Conservation (phyloP, 2,888 invertebrate genomes). For the Julus scanicus region DNA sequence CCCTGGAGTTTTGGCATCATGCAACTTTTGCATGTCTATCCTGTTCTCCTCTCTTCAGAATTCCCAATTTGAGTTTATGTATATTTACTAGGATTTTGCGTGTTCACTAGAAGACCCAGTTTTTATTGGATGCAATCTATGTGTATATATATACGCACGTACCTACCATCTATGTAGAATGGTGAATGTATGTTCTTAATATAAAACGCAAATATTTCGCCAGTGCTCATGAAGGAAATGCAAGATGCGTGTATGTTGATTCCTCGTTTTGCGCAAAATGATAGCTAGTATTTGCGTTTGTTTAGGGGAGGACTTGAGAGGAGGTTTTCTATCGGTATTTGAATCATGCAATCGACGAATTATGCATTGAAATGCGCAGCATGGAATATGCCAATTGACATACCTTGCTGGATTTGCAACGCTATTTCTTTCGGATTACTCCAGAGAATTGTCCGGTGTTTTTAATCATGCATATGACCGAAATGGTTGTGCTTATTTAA, state of each 20-base stretch:
- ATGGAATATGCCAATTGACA: not conserved
- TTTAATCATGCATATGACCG: not conserved
- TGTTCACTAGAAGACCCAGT: not conserved
- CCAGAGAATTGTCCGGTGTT: not conserved
- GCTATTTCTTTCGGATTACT: not conserved
- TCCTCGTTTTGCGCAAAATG: not conserved
- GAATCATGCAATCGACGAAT: conserved; percentile 14
- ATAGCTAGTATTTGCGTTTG: not conserved
- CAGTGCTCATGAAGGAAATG: not conserved
- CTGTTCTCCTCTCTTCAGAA: not conserved
- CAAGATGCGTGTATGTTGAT: not conserved
- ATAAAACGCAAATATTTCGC: conserved; percentile 22
- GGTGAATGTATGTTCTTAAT: not conserved
- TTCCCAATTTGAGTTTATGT: not conserved
- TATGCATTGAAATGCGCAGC: not conserved
- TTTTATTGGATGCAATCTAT: conserved; percentile 12
- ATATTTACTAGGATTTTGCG: conserved; percentile 40
- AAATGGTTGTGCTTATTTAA: too few species aligned
- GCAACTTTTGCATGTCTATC: conserved; percentile 23
- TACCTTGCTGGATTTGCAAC: not conserved
- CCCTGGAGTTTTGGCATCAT: not conserved
- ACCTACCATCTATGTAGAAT: not conserved
- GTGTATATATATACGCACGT: not conserved
- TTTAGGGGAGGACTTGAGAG: not conserved
- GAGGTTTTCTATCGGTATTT: not conserved